Evolutionary conservation across 2,113 vertebrate genomes (phyloP), one percentile per base, ranked within the genome.

Genomic region (Oryzias javanicus): DNA sequence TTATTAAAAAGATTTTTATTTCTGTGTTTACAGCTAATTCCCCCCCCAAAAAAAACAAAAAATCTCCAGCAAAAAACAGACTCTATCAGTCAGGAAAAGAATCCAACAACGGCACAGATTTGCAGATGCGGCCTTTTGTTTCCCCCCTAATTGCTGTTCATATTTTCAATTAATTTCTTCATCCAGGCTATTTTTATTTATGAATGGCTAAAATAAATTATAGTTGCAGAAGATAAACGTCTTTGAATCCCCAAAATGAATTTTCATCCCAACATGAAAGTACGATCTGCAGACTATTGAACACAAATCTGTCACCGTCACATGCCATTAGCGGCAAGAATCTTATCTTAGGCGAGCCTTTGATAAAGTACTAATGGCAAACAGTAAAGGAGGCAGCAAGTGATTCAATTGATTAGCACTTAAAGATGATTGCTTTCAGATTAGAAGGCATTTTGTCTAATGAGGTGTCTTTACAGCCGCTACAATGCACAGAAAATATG

Each of bases 361-460:
- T 86, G 78, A 88, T 81, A 85, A 78, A 84, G 77, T 67, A 79
- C 59, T 80, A 89, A 86, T 86, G 81, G 82, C 81, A 83, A 88
- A 84, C 82, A 86, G 84, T 84, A 81, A 79, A 87, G 80, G 35
- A 35, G 61, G 54, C 61, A 81, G 76, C 70, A 64, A 85, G 57
- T 70, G 78, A 83, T 80, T 71, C 82, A 63, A 89, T 86, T 87
- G 81, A 89, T 89, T 86, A 79, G 79, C 83, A 85, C 87, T 91
- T 87, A 84, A 86, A 86, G 75, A 81, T 85, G 74, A 83, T 67
- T 81, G 81, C 70, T 50, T 88, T 83, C 76, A 86, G 82, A 88
- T 88, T 84, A 87, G 59, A 85, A 82, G 79, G 63, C 68, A 81
- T 89, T 88, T 83, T 74, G 82, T 58, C 79, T 86, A 81, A 82